Evolutionary conservation across 2,888 invertebrate species (phyloP).

Genomic region (Tupiocoris notatus): DNA sequence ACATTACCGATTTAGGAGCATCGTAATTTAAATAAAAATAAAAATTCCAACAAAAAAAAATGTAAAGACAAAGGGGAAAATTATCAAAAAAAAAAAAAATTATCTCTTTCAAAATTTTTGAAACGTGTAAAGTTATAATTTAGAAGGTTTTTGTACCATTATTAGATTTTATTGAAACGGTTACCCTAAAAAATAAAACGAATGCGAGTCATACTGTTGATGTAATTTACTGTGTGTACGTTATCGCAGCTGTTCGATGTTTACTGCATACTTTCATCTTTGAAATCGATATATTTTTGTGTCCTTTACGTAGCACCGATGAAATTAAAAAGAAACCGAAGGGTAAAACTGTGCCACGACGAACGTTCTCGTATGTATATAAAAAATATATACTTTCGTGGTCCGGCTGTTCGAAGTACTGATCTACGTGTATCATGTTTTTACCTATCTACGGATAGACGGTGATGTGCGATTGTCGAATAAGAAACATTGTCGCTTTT

Average conservation of each 20-base stretch:
- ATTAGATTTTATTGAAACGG: constrained; percentile 41
- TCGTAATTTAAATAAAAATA: constrained; percentile 39
- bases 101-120: constrained; percentile 29
- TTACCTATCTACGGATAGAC: neutral
- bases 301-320: constrained; percentile 40
- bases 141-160: constrained; percentile 47
- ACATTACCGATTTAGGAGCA: constrained; percentile 33
- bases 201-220: constrained; percentile 28
- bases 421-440: neutral
- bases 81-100: constrained; percentile 36
- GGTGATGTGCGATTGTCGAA: neutral
- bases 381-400: no score
- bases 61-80: constrained; percentile 30
- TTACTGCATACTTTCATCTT: constrained; percentile 47
- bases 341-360: constrained; percentile 7
- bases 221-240: constrained; percentile 40
- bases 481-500: neutral
- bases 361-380: constrained; percentile 14
- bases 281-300: constrained; percentile 46
- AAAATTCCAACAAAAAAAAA: no score
- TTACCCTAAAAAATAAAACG: constrained; percentile 22
- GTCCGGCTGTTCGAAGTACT: neutral
- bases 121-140: constrained; percentile 44
- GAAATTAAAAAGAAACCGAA: constrained; percentile 19
- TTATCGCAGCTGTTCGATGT: constrained; percentile 46